Conservation (phyloP, 2,888 invertebrate genomes). For the Cecidostiba fungosa region DNA sequence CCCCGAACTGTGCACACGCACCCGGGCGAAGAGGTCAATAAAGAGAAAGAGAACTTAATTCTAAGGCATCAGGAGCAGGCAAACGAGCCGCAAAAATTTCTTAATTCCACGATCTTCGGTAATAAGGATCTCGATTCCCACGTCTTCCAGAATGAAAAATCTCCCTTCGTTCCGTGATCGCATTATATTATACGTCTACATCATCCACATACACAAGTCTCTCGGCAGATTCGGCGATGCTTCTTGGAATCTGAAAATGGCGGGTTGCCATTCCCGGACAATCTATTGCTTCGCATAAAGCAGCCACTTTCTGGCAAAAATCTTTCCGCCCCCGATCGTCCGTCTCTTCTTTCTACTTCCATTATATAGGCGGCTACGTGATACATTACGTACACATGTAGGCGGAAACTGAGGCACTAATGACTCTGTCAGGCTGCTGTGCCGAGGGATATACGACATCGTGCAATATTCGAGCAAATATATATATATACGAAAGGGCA, state of each 20-base stretch:
- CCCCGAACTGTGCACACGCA: neutral
- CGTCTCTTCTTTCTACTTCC: constrained; percentile 5
- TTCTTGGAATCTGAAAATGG: constrained; percentile 65
- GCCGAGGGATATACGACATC: neutral
- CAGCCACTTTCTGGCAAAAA: constrained; percentile 67
- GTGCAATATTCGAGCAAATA: constrained; percentile 14
- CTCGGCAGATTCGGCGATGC: constrained; percentile 27
- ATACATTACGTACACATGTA: neutral
- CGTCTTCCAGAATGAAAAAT: constrained; percentile 39
- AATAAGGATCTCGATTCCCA: constrained; percentile 55
- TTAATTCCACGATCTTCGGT: constrained; percentile 56
- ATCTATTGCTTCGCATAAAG: constrained; percentile 66
- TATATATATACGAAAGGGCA: neutral
- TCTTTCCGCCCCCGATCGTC: constrained; percentile 63
- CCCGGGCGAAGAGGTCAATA: constrained; percentile 45
- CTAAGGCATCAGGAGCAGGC: constrained; percentile 42
- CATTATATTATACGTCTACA: neutral
- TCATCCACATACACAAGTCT: neutral
- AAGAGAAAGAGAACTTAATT: constrained; percentile 61
- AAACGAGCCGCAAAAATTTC: constrained; percentile 59
- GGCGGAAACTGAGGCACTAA: neutral
- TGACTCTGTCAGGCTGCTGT: constrained; percentile 11
- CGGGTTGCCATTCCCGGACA: constrained; percentile 59
- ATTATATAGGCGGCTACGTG: constrained; percentile 3
- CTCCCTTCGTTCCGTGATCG: neutral